Evolutionary conservation across 2,113 vertebrate genomes (phyloP).

Genomic region (Psittacula cyanocephala): DNA sequence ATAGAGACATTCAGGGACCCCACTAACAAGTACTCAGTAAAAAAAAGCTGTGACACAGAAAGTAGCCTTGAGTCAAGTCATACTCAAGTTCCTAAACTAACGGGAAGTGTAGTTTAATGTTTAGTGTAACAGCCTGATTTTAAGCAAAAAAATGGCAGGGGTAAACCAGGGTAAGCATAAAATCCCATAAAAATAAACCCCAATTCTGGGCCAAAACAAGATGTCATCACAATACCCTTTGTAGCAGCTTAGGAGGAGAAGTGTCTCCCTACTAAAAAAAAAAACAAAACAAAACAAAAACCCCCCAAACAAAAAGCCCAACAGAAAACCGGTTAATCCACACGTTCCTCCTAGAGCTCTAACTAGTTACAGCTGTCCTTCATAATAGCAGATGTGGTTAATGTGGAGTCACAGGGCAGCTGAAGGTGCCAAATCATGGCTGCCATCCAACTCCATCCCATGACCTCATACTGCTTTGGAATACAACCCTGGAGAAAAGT

Average conservation of each 20-base stretch:
- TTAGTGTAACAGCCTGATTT: neutral
- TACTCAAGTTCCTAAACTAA: neutral
- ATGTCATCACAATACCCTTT: neutral
- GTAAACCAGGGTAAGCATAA: neutral
- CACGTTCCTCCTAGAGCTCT: neutral
- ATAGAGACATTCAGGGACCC: neutral
- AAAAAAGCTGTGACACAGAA: neutral
- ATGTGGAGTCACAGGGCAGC: neutral
- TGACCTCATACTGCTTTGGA: neutral
- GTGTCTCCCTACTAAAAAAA: neutral
- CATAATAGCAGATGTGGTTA: neutral
- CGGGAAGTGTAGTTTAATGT: neutral
- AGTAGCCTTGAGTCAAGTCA: neutral
- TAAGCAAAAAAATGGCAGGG: neutral
- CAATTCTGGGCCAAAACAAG: neutral
- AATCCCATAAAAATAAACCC: neutral
- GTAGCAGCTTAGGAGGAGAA: neutral
- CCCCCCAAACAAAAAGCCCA: neutral
- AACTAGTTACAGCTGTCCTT: constrained; percentile 8
- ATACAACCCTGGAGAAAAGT: neutral
- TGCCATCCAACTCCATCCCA: neutral
- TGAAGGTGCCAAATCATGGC: neutral
- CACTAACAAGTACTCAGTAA: neutral
- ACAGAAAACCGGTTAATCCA: neutral
- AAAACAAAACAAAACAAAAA: too few relatives aligned